Base-by-base conservation (phyloP, 2,888 invertebrate species). In the Acrobasis suavella region DNA sequence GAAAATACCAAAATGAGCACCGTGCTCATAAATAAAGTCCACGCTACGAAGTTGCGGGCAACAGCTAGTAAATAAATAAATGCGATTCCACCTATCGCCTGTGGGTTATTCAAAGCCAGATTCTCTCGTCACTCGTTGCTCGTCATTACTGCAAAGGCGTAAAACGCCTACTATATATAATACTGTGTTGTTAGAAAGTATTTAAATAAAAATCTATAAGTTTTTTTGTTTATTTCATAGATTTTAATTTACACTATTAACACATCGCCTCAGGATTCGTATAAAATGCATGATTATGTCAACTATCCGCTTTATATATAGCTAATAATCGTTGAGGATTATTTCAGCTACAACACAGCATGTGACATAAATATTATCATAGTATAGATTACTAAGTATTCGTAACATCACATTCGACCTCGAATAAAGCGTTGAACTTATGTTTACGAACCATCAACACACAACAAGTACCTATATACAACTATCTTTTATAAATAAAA, bases 221-320 rank as follows among this genome's bases (percentile, higher is more conserved):
- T 9, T 56, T 7, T 61, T 54, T 55, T 16, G 39, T 16, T 50
- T 60, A 37, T 58, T 16, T 65, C 60, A 65, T 46, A 58, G 58
- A 62, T 58, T 68, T 71, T 72, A 71, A 67, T 74, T 70, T 71
- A 68, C 72, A 73, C 73, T 70, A 77, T 74, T 80, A 81, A 75
- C 80, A 78, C 77, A 77, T 82, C 76, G 74, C 72, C 75, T 80
- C 77, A 74, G 75, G 80, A 75, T 84, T 85, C 82, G 79, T 81
- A 81, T 79, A 85, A 89, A 90, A 91, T 91, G 89, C 91, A 85
- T 83, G 78, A 81, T 82, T 81, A 78, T 76, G 71, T 82, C 78
- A 78, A 78, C 76, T 78, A 52, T 9, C 51, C 77, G 69, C 67
- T 76, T 72, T 32, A 32, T 74, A 72, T 78, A 79, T 76, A 77